phyloP scores from a whole-genome alignment of 2,797 vertebrate genomes.

The Perodicticus potto region DNA sequence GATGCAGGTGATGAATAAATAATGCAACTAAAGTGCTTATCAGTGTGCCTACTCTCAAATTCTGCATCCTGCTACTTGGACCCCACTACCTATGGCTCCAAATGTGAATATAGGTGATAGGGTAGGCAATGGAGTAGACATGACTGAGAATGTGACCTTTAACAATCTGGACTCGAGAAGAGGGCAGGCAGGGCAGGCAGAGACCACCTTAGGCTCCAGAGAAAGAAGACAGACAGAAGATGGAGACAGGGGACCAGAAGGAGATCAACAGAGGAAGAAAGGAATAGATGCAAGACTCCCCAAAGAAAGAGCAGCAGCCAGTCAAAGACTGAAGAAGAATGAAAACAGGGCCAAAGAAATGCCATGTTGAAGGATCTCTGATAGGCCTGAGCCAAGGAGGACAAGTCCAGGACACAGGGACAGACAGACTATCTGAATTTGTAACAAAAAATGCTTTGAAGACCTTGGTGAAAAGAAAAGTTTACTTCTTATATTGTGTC shows the following conservation, averaged over 20 bases:
- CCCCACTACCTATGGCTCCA: background rate
- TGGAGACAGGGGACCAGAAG: background rate
- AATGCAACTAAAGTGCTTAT: background rate
- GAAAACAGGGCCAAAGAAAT: background rate
- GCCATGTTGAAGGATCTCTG: background rate
- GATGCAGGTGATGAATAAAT: background rate
- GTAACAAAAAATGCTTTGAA: conserved; percentile 18
- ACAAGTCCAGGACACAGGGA: background rate
- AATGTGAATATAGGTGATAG: background rate
- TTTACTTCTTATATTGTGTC: background rate
- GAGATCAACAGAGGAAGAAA: background rate
- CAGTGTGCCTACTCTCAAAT: background rate
- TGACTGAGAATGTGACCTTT: background rate
- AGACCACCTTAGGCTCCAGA: background rate
- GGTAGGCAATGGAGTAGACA: background rate
- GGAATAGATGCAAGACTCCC: background rate
- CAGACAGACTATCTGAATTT: background rate
- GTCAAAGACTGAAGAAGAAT: background rate
- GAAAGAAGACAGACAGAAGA: background rate
- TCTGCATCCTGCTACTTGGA: background rate
- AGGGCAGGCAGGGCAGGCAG: background rate
- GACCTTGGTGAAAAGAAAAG: conserved; percentile 11
- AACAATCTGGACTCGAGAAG: background rate
- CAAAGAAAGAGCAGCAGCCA: background rate
- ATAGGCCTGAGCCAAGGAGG: background rate